phyloP scores from a whole-genome alignment of 2,797 vertebrate genomes.

The Chanos chanos region DNA sequence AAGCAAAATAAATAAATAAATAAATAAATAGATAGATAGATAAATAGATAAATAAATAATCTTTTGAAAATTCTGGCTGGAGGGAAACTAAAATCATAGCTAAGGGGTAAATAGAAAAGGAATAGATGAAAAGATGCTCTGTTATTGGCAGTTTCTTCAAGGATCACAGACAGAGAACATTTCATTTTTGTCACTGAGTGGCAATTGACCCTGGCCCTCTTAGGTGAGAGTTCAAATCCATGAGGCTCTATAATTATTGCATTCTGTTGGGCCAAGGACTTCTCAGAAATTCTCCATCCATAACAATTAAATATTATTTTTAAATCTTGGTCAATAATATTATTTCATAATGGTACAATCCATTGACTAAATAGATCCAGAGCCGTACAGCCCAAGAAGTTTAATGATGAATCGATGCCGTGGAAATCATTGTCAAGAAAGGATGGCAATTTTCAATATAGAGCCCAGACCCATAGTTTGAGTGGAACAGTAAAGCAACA shows the following conservation, averaged over 20 bases:
- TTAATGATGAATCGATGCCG: not conserved
- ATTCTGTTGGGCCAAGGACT: constrained; percentile 26
- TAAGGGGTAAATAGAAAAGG: constrained; percentile 18
- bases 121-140: not conserved
- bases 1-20: no score
- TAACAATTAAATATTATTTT: constrained; percentile 16
- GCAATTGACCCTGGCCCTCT: constrained; percentile 30
- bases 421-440: not conserved
- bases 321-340: not conserved
- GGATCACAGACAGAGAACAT: constrained; percentile 8
- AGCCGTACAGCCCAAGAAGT: not conserved
- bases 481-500: no score
- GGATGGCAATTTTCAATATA: not conserved
- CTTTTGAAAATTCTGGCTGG: no score
- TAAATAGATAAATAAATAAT: no score
- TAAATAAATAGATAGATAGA: no score
- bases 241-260: constrained; percentile 13
- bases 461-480: no score
- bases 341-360: constrained; percentile 14
- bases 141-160: constrained; percentile 28
- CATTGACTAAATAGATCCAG: constrained; percentile 3
- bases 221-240: constrained; percentile 12
- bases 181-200: constrained; percentile 26
- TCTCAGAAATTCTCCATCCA: constrained; percentile 19
- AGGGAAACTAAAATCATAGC: no score